These are phyloP conservation scores for Alethe castanea DNA, from an alignment of 2,113 vertebrate species.

Conservation along the genomic window DNA sequence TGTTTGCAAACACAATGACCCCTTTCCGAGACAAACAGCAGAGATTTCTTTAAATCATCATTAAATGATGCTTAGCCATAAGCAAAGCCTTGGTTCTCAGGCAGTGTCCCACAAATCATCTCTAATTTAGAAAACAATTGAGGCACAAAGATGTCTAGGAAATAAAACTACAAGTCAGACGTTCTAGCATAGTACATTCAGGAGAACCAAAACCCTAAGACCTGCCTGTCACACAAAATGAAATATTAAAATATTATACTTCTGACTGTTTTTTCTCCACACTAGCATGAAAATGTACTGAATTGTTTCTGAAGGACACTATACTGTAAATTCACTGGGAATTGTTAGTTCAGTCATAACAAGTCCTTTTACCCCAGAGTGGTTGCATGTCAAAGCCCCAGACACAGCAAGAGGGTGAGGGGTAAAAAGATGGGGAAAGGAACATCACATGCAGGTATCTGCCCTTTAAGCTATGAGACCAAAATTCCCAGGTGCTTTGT, in stretches of 20 bases:
- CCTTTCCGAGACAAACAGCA: conserved; percentile 19
- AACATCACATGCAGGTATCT: neutral
- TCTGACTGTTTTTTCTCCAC: neutral
- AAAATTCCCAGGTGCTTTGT: conserved; percentile 54
- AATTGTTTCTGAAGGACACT: neutral
- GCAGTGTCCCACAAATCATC: neutral
- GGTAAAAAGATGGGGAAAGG: neutral
- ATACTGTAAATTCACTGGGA: neutral
- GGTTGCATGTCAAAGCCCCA: neutral
- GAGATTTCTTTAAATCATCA: neutral
- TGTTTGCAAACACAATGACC: conserved; percentile 33
- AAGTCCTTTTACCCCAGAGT: neutral
- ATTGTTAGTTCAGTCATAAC: neutral
- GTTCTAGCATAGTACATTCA: neutral
- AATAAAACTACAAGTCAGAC: neutral
- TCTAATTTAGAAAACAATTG: neutral
- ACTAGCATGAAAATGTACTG: neutral
- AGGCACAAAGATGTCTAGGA: neutral
- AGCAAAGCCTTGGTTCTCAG: neutral
- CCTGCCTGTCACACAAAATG: neutral
- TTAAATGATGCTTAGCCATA: neutral
- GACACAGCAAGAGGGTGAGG: neutral
- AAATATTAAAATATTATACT: neutral
- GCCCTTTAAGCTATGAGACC: conserved; percentile 2
- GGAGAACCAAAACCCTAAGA: neutral